These are phyloP conservation scores for Oegoconia quadripuncta DNA, from an alignment of 2,888 invertebrate genomes.

Conservation along the genomic window DNA sequence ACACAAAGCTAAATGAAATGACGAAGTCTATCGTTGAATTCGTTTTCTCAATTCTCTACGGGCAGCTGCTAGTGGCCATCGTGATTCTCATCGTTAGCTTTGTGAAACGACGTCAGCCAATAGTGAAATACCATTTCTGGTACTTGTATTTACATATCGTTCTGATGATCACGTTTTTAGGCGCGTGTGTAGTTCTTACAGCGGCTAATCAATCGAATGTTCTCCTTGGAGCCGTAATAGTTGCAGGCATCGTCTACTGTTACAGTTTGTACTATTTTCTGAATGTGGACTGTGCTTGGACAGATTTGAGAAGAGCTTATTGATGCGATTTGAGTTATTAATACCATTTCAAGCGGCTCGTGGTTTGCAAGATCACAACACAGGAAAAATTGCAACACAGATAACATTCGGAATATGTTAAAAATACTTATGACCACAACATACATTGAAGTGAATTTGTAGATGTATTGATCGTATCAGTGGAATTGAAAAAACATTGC, in stretches of 20 bases:
- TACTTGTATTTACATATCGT: conserved; percentile 46
- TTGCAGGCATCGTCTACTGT: conserved; percentile 35
- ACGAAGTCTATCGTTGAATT: conserved; percentile 43
- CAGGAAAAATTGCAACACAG: background rate
- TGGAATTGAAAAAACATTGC: too few relatives aligned
- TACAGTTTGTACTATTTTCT: conserved; percentile 35
- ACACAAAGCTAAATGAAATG: conserved; percentile 23
- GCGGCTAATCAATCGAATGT: conserved; percentile 32
- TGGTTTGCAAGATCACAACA: background rate
- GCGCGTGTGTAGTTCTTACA: conserved; percentile 39
- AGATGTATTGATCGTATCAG: too few relatives aligned
- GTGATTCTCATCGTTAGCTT: conserved; percentile 43
- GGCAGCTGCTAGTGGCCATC: conserved; percentile 52
- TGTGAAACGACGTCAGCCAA: conserved; percentile 34
- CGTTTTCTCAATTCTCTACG: conserved; percentile 44
- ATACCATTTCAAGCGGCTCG: background rate
- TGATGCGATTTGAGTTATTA: background rate
- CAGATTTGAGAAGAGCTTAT: conserved; percentile 29
- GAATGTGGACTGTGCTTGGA: conserved; percentile 30
- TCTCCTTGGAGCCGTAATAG: conserved; percentile 29
- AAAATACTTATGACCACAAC: too few relatives aligned
- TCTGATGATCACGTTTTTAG: conserved; percentile 38
- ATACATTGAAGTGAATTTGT: too few relatives aligned
- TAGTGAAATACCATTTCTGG: conserved; percentile 45
- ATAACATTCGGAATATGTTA: too few relatives aligned